A percentile compares a stretch with the other conserved stretches of the same genome.
Evolutionary conservation across 2,113 vertebrate genomes (phyloP).

Genomic region (Conger conger): DNA sequence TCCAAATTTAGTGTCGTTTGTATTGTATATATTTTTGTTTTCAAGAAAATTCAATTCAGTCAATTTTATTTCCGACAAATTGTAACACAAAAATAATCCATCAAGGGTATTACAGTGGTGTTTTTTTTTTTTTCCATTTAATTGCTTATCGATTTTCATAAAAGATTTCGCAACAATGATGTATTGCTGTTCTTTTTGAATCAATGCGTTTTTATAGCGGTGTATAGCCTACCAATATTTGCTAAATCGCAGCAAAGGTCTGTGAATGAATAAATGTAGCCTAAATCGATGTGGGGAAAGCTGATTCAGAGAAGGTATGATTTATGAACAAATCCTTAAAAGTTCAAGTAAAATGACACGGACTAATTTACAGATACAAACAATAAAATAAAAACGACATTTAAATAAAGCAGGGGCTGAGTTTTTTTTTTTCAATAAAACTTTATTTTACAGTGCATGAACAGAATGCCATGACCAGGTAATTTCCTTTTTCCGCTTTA

Average conservation of each 20-base stretch:
- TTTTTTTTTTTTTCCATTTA: background rate
- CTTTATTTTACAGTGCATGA: constrained; percentile 76
- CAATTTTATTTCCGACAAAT: background rate
- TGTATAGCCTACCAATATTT: background rate
- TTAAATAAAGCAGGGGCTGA: background rate
- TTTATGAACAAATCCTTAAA: background rate
- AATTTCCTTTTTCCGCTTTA: constrained; percentile 62
- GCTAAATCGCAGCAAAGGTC: background rate
- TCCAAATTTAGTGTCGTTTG: background rate
- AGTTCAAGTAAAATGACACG: background rate
- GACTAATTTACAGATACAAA: background rate
- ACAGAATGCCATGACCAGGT: constrained; percentile 71
- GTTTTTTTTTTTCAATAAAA: constrained; percentile 65
- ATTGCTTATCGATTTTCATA: background rate
- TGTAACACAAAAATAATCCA: background rate
- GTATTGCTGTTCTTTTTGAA: background rate
- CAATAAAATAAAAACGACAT: background rate
- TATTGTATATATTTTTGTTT: background rate
- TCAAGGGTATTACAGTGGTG: too few relatives aligned
- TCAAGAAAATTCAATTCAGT: background rate
- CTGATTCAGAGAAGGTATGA: background rate
- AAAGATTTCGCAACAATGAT: background rate
- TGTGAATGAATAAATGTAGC: background rate
- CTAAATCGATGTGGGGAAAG: background rate
- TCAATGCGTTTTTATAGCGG: background rate